These are phyloP conservation scores for Megalonaias nervosa DNA, from an alignment of 1,140 invertebrate genomes.

Conservation along the genomic window DNA sequence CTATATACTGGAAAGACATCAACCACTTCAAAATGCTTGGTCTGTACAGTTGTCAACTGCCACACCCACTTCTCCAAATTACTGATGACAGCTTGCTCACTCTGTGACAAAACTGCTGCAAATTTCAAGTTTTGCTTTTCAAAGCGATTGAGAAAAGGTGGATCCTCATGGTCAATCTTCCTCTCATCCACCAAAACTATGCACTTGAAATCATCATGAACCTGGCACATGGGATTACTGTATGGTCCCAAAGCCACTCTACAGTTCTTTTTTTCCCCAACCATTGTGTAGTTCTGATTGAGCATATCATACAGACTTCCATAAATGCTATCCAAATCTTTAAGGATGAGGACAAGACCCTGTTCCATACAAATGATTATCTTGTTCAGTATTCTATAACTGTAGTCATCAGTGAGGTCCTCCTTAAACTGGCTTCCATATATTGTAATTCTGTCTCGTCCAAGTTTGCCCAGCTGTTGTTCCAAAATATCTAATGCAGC, in stretches of 20 bases:
- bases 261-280: constrained; percentile 42
- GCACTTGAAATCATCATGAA: constrained; percentile 45
- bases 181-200: constrained; percentile 46
- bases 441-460: constrained; percentile 25
- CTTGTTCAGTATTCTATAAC: constrained; percentile 45
- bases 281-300: constrained; percentile 51
- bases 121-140: constrained; percentile 49
- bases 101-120: constrained; percentile 19
- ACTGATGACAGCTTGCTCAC: constrained; percentile 12
- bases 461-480: background rate
- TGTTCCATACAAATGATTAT: constrained; percentile 51
- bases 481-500: constrained; percentile 32
- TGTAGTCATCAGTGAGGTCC: constrained; percentile 44
- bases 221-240: constrained; percentile 50
- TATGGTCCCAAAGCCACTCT: constrained; percentile 45
- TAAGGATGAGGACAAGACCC: constrained; percentile 43
- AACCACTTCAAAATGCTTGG: background rate
- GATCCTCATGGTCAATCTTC: constrained; percentile 40
- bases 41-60: background rate
- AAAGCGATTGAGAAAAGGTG: constrained; percentile 52
- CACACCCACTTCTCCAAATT: constrained; percentile 24
- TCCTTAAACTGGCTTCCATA: constrained; percentile 51
- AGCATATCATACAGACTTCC: constrained; percentile 55
- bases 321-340: constrained; percentile 50
- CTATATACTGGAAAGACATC: constrained; percentile 23